Evolutionary conservation across 2,113 vertebrate species (phyloP), one percentile per base, ranked within the genome.

Genomic region (Corythornis madagascariensis): DNA sequence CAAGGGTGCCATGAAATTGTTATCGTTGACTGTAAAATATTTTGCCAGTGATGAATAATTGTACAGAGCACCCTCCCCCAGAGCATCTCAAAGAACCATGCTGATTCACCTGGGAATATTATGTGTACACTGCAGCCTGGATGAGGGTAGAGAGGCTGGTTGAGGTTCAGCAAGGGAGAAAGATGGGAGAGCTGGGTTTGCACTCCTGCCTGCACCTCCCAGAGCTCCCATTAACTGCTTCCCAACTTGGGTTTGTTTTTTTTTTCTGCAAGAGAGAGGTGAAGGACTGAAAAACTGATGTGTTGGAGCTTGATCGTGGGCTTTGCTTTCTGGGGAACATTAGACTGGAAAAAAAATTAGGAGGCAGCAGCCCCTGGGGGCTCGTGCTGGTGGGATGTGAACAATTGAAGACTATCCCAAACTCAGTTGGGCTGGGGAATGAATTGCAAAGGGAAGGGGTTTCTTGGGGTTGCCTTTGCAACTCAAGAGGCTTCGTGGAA

Each of bases 401-500:
- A 43, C 64, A 40, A 2, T 74, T 92, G 42, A 19, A 70, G 75
- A 24, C 28, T 35, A 80, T 65, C 74, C 29, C 76, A 21, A 55
- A 4, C 73, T 26, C 13, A 6, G 35, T 81, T 43, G 85, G 64
- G 38, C 56, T 77, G 73, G 72, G 55, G 82, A 47, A 67, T 5
- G 66, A 38, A 19, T 20, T 63, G 87, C 84, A 78, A 53, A 94
- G 83, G 88, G 83, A 83, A 89, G 92, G 85, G 92, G 75, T 89
- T 93, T 85, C 89, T 92, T 74, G 90, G 94, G 92, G 92, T 86
- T 96, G 95, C 83, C 94, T 95, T 56, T 91, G 92, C 94, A 95
- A 33, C 72, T 47, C 6, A 11, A 38, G 94, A 94, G 50, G 90
- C 92, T 95, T 95, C 69, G 79, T 96, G 94, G 95, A 96, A 95